Evolutionary conservation across 1,140 invertebrate species (phyloP), one percentile per base, ranked within the genome.

Genomic region (Lithobius niger): DNA sequence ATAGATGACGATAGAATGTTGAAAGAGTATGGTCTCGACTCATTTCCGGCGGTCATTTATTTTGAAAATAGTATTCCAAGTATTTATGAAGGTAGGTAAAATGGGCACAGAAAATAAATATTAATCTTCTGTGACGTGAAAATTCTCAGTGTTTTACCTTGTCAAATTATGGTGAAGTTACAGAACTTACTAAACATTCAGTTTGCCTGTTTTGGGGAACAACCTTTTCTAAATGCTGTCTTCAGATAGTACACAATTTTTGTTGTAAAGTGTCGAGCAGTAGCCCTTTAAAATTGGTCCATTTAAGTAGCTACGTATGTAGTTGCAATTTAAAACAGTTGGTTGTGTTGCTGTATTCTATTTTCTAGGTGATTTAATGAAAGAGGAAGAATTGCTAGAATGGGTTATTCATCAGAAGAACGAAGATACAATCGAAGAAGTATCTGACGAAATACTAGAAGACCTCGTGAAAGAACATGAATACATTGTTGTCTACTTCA

Each of bases 401-500:
- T 94, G 90, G 91, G 72, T 95, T 1, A 78, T 94, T 57, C 79
- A 90, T 62, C 90, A 94, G 66, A 91, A 92, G 68, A 84, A 83
- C 65, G 82, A 84, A 1, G 88, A 89, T 31, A 93, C 89, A 1
- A 95, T 95, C 60, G 90, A 94, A 76, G 88, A 93, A 75, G 88
- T 94, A 19, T 93, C 88, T 1, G 88, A 93, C 68, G 88, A 93
- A 74, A 93, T 93, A 65, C 71, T 94, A 18, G 76, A 79, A 59
- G 83, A 86, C 65, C 75, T 95, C 4, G 88, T 94, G 61, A 83
- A 86, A 59, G 86, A 90, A 63, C 85, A 92, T 65, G 88, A 92
- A 78, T 93, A 93, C 69, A 88, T 95, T 16, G 88, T 90, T 21
- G 89, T 92, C 21, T 91, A 90, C 66, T 93, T 94, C 71, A 93